These are phyloP conservation scores for Todus mexicanus DNA, from an alignment of 2,797 vertebrate genomes.

Conservation along the genomic window DNA sequence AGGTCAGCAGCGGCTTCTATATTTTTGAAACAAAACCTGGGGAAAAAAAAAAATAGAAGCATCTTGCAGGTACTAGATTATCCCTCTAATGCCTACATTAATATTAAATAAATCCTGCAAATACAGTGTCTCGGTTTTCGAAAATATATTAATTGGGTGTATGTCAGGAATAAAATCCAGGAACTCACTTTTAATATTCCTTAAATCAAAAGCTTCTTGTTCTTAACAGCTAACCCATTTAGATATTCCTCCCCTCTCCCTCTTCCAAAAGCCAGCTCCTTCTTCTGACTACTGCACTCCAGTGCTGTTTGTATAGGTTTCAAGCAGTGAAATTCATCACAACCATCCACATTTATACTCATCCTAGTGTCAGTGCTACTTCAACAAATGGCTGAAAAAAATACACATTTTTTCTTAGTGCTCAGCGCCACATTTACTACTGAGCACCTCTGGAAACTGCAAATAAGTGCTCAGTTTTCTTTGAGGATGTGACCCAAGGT, in stretches of 20 bases:
- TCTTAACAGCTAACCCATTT: constrained; percentile 60
- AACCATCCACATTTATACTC: neutral
- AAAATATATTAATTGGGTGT: constrained; percentile 57
- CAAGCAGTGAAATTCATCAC: neutral
- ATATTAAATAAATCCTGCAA: constrained; percentile 46
- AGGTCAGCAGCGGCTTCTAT: neutral
- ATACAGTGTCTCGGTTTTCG: neutral
- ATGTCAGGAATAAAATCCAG: constrained; percentile 49
- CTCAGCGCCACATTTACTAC: neutral
- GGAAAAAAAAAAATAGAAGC: neutral
- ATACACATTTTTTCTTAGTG: neutral
- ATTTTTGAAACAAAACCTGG: constrained; percentile 15
- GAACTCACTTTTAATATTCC: constrained; percentile 52
- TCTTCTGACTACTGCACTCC: constrained; percentile 33
- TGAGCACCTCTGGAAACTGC: neutral
- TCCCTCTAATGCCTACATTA: constrained; percentile 26
- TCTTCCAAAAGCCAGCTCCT: neutral
- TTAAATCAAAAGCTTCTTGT: constrained; percentile 67
- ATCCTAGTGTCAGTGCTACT: neutral
- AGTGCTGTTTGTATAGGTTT: neutral
- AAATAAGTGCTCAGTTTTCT: neutral
- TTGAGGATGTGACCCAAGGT: neutral
- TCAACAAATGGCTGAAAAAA: neutral
- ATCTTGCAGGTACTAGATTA: constrained; percentile 20
- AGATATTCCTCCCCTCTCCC: constrained; percentile 22